Evolutionary conservation across 2,888 invertebrate genomes (phyloP), one percentile per base, ranked within the genome.

Genomic region (Plebejus anna): DNA sequence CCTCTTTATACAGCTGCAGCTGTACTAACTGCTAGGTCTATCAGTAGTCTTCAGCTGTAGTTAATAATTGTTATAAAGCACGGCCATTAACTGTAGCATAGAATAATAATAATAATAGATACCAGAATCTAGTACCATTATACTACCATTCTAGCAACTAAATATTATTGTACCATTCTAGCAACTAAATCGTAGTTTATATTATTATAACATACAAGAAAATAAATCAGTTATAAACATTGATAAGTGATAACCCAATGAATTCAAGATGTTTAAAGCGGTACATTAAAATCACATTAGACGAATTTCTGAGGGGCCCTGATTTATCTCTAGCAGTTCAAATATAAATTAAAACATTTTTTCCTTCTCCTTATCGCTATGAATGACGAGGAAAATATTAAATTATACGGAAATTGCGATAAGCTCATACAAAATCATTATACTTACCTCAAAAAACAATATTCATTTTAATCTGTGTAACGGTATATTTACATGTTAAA

Each of bases 271-370:
- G 71, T 76, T 36, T 76, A 76, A 76, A 59, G 13, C 47, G 83
- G 83, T 90, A 92, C 93, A 94, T 94, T 93, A 94, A 93, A 94
- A 92, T 92, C 91, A 93, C 94, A 94, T 94, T 94, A 94, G 93
- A 88, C 81, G 83, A 87, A 90, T 89, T 88, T 83, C 85, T 73
- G 86, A 89, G 90, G 89, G 84, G 83, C 86, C 85, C 82, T 85
- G 83, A 91, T 90, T 92, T 92, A 92, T 90, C 90, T 87, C 82
- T 81, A 82, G 81, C 84, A 84, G 83, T 86, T 86, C 86, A 89
- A 89, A 91, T 91, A 90, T 89, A 91, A 91, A 90, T 89, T 85
- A 82, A 88, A 88, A 89, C 84, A 88, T 84, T 87, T 84, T 87
- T 88, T 85, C 77, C 70, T 77, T 66, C 66, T 75, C 75, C 84